Base-by-base conservation (phyloP, 2,888 invertebrate species). In the Dasypolia templi region DNA sequence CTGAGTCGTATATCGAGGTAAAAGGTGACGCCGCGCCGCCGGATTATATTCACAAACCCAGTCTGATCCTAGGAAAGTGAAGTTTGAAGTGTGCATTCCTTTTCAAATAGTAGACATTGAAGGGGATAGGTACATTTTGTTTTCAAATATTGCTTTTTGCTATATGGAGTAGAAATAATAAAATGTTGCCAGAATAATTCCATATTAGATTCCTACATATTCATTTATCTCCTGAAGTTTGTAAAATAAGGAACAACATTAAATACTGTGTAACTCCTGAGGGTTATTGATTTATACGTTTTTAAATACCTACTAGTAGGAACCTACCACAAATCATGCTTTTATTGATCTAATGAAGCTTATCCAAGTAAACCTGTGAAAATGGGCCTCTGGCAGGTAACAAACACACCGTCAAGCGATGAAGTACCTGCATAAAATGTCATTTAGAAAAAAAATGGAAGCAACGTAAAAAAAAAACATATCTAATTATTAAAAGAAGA, bases 61-160 rank as follows among this genome's bases (percentile, higher is more conserved):
- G 75, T n/a, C 44, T 29, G 76, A 53, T 53, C 66, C 35, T 39
- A 76, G 35, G 39, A 58, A 58, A 29, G 59, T 35, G 46, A 39
- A 39, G 59, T 65, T 75, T 59, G 76, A 59, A 65, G 64, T 59
- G 29, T 44, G 58, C 32, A 64, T 35, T 51, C 22, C 11, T n/a
- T 59, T 59, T 65, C n/a, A 59, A 17, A n/a, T 51, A 32, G 56
- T 63, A 26, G 42, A 75, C 42, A 75, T 63, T 49, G 0, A 0
- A 42, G 42, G 32, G 44, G n/a, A 17, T 46, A 19, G 17, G 17
- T 70, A 35, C 6, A 11, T 12, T 56, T 39, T 39, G 3, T 19
- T 67, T 61, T n/a, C 4, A 29, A 32, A 35, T 42, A 26, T 1
- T 7, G 6, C 17, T 2, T 29, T 66, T 22, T 42, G 26, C 17